Evolutionary conservation across 2,888 invertebrate species (phyloP).

Genomic region (Monopis laevigella): DNA sequence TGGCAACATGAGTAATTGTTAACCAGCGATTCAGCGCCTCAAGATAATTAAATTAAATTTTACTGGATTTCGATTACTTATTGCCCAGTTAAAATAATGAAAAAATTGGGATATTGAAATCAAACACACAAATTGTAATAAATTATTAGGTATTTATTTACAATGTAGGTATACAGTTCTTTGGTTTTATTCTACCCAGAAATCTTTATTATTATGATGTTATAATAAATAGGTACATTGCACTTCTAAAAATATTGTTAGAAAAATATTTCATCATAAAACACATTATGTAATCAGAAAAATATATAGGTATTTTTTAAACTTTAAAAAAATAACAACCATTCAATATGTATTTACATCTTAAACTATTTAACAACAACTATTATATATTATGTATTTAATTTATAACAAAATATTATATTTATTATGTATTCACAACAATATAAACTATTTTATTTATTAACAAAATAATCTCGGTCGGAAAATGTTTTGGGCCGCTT

Average conservation of each 20-base stretch:
- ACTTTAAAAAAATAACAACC: constrained; percentile 8
- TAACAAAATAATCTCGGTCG: too few species aligned
- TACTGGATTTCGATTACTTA: too few species aligned
- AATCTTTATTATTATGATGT: neutral
- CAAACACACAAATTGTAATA: too few species aligned
- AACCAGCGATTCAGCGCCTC: too few species aligned
- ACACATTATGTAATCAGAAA: neutral
- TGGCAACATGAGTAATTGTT: too few species aligned
- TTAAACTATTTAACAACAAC: constrained; percentile 7
- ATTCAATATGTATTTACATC: constrained; percentile 10
- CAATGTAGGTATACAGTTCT: constrained; percentile 10
- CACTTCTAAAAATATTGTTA: constrained; percentile 9
- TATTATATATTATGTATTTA: too few species aligned
- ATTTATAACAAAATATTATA: too few species aligned
- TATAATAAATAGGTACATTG: neutral
- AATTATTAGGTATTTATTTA: too few species aligned
- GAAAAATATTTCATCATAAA: neutral
- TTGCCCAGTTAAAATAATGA: too few species aligned
- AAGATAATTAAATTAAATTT: too few species aligned
- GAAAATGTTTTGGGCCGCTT: neutral
- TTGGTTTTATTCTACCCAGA: constrained; percentile 10
- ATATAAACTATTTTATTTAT: too few species aligned
- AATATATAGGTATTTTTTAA: constrained; percentile 4
- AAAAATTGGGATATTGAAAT: neutral
- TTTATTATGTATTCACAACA: too few species aligned